These are phyloP conservation scores for Tylochromis polylepis DNA, from an alignment of 2,113 vertebrate species.

Conservation along the genomic window DNA sequence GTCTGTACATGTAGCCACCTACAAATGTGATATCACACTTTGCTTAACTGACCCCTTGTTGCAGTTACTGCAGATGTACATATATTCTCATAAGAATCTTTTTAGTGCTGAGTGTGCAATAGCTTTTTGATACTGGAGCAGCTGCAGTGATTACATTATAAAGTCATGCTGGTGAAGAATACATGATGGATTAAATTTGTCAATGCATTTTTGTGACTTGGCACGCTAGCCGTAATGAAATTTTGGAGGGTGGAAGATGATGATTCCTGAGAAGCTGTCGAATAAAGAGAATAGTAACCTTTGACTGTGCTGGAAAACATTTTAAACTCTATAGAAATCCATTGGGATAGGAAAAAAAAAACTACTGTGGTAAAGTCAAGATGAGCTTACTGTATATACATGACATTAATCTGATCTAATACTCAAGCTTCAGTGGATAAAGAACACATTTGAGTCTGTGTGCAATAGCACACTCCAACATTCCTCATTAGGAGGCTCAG, in stretches of 20 bases:
- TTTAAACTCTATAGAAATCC: not conserved
- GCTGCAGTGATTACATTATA: conserved; percentile 47
- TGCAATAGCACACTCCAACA: not conserved
- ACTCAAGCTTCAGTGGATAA: not conserved
- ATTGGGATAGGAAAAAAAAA: not conserved
- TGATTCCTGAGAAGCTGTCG: not conserved
- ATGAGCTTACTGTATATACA: not conserved
- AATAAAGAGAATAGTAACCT: not conserved
- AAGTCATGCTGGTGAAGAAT: conserved; percentile 27
- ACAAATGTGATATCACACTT: not conserved
- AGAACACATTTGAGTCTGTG: not conserved
- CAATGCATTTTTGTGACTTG: conserved; percentile 9
- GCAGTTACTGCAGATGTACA: not conserved
- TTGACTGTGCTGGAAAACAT: not conserved
- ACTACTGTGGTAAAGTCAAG: not conserved
- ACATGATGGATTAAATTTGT: conserved; percentile 39
- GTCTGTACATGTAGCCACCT: not conserved
- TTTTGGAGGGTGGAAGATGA: not conserved
- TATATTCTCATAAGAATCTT: not conserved
- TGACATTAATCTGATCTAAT: not conserved
- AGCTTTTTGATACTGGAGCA: not conserved
- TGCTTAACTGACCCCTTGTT: conserved; percentile 13
- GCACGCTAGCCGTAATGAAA: conserved; percentile 2
- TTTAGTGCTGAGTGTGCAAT: conserved; percentile 5
- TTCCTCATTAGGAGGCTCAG: not conserved